Evolutionary conservation across 1,140 invertebrate species (phyloP), one percentile per base, ranked within the genome.

Genomic region (Zaprionus ghesquierei): DNA sequence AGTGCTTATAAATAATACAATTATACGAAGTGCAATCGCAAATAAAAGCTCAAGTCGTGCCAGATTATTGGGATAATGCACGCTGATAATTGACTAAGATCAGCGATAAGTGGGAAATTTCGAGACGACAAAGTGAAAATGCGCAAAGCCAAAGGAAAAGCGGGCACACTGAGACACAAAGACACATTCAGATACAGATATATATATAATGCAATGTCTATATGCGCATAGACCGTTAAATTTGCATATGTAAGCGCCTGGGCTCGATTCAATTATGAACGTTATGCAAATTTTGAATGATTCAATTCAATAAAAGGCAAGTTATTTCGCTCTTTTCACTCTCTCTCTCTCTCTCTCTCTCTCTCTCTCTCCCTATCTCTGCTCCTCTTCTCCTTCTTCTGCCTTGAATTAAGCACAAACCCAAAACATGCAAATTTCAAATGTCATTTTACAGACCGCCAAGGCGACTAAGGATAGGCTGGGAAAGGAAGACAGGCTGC

Each of bases 351-450:
- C 3, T 4, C 31, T 33, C 10, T 33, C 12, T 0, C 13, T 3
- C 12, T 13, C 31, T 3, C 3, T 2, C 13, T 35, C 13, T 13
- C 13, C 13, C 33, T 5, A 2, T 5, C n/a, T n/a, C 35, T n/a
- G 5, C 13, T 6, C 1, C 35, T 2, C n/a, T 41, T 41, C 35
- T 38, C 3, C 35, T 8, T 9, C 35, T 15, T n/a, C 35, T 55
- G 75, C 75, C 71, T 77, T 77, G 76, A 78, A 78, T 78, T 78
- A 73, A 73, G 62, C 75, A 62, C 51, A 61, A 61, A 59, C 75
- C 58, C 60, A 44, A 59, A 64, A 81, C 71, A 84, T 84, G 80
- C 79, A 84, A 82, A 82, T 82, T 80, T 76, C 80, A 84, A 84
- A 76, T 79, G 80, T 56, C 70, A 73, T 66, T 72, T 54, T 35